phyloP scores from a whole-genome alignment of 2,797 vertebrate species.

The Coilia nasus region DNA sequence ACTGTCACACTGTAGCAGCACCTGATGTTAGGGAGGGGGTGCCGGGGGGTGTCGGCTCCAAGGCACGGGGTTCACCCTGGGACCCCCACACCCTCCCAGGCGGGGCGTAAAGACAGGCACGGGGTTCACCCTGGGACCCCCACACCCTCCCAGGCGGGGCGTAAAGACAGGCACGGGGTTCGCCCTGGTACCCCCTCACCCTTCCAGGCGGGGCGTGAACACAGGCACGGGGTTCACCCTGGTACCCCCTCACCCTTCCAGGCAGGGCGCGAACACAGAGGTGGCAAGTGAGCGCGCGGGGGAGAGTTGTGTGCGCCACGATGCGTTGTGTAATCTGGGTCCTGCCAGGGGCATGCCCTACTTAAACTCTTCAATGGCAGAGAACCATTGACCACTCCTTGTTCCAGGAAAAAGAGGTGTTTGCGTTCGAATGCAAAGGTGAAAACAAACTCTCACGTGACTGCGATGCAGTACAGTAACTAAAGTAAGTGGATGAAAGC shows the following conservation, averaged over 20 bases:
- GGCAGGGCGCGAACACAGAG: background rate
- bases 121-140: background rate
- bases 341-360: constrained; percentile 15
- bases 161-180: background rate
- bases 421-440: too few species aligned
- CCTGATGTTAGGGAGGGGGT: background rate
- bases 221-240: too few species aligned
- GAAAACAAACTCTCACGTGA: background rate
- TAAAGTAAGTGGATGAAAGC: background rate
- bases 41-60: background rate
- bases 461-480: background rate
- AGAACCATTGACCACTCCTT: background rate
- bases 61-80: background rate
- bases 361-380: background rate
- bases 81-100: background rate
- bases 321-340: background rate
- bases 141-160: background rate
- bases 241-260: background rate
- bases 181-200: background rate
- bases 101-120: background rate
- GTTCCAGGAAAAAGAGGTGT: background rate
- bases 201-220: background rate
- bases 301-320: background rate
- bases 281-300: background rate
- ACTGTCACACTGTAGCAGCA: background rate